Percentiles rank a stretch among this genome's conserved stretches.
These are phyloP conservation scores for Pollenia amentaria DNA, from an alignment of 2,888 invertebrate genomes.

Conservation along the genomic window DNA sequence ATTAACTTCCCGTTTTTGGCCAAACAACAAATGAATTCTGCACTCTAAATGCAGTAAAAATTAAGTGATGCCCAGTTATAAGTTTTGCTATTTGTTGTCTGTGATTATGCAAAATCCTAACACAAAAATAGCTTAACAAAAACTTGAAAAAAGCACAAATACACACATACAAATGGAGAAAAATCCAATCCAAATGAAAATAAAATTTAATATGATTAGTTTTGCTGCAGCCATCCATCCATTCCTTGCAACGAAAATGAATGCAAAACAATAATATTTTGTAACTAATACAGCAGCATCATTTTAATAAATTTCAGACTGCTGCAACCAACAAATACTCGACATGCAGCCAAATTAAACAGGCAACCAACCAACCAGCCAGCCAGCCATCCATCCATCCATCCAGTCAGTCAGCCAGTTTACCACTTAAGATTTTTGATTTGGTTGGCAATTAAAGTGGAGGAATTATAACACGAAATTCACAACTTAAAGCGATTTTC, in stretches of 20 bases:
- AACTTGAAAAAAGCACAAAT: background rate
- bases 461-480: constrained; percentile 71
- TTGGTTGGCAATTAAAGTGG: constrained; percentile 46
- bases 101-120: constrained; percentile 67
- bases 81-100: constrained; percentile 50
- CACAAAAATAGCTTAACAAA: background rate
- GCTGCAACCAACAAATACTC: background rate
- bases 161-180: background rate
- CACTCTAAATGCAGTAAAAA: constrained; percentile 47
- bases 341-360: background rate
- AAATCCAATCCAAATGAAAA: constrained; percentile 58
- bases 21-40: constrained; percentile 12
- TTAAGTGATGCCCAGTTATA: constrained; percentile 49
- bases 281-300: constrained; percentile 44
- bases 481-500: constrained; percentile 63
- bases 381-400: background rate
- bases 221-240: constrained; percentile 45
- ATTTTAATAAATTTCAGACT: constrained; percentile 52
- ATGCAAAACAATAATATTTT: constrained; percentile 32
- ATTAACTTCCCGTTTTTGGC: constrained; percentile 8
- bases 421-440: constrained; percentile 48
- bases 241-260: constrained; percentile 25
- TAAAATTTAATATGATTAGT: constrained; percentile 72
- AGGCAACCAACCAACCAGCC: background rate
- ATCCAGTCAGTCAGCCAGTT: background rate